Evolutionary conservation across 1,140 invertebrate species (phyloP).

Genomic region (Lerema accius): DNA sequence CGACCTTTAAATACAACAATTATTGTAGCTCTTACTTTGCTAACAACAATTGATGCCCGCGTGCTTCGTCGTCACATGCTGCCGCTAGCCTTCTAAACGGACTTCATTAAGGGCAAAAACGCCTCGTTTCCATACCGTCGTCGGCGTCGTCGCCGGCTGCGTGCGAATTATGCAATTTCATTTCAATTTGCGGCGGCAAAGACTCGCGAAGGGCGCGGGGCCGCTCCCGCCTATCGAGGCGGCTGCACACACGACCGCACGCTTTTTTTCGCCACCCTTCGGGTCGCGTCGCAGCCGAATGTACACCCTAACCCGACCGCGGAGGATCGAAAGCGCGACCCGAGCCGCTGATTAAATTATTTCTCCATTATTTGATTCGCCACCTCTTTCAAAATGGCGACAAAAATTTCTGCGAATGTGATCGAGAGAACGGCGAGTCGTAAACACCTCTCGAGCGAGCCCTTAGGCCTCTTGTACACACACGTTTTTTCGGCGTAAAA

Average conservation of each 20-base stretch:
- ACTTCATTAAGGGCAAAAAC: slow-evolving; percentile 70
- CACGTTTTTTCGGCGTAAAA: no score
- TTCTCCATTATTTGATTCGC: slow-evolving; percentile 79
- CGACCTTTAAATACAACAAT: no score
- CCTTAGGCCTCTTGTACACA: no score
- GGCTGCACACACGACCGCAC: slow-evolving; percentile 64
- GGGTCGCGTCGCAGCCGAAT: slow-evolving; percentile 40
- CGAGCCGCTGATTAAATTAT: slow-evolving; percentile 71
- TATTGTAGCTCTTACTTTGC: no score
- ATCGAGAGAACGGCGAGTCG: slow-evolving; percentile 8
- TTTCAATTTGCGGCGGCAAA: slow-evolving; percentile 65
- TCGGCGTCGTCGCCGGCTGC: slow-evolving; percentile 40
- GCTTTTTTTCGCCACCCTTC: slow-evolving; percentile 63
- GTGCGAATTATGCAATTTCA: slow-evolving; percentile 75
- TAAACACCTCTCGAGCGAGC: slow-evolving; percentile 16
- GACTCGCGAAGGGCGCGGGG: slow-evolving; percentile 27
- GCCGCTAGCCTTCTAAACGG: slow-evolving; percentile 55
- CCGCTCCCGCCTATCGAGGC: slow-evolving; percentile 49
- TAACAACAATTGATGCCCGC: no score
- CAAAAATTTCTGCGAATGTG: slow-evolving; percentile 47
- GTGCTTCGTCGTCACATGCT: no score
- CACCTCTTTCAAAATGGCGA: slow-evolving; percentile 79
- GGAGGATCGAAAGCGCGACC: slow-evolving; percentile 43
- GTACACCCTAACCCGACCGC: slow-evolving; percentile 46
- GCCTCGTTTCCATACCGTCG: slow-evolving; percentile 36